Evolutionary conservation across 2,797 vertebrate genomes (phyloP), one percentile per base, ranked within the genome.

Genomic region (Enteromius fasciolatus): DNA sequence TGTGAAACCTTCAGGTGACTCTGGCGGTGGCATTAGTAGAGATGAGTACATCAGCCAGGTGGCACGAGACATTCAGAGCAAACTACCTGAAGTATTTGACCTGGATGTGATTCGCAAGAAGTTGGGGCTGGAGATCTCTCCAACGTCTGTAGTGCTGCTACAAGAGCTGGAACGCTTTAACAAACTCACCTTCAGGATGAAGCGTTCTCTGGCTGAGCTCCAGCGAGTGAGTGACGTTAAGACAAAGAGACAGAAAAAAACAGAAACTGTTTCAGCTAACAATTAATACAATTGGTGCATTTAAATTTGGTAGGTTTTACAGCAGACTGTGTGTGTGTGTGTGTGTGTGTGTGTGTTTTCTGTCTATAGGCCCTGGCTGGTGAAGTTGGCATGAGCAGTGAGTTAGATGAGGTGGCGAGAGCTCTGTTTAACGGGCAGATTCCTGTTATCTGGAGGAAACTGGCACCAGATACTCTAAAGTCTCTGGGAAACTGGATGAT

Each of bases 321-420:
- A 82, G 9, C 20, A 36, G 4, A n/a, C 5, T 39, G 39, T 44
- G 41, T 44, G 39, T 39, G 36, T 52, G 50, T 54, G 20, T 54
- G 52, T 54, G 20, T 52, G 48, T 52, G 44, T 46, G 44, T 84
- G 18, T 44, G 10, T 80, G 17, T 5, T 63, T 50, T 64, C 41
- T 78, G 15, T 66, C 76, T 73, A 7, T 52, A 99, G 98, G 97
- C 98, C 44, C 88, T 99, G 91, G 96, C 97, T 2, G 98, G 98
- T 46, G 97, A 99, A 33, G 97, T 99, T 1, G 98, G 97, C 0
- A 99, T 99, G 97, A 99, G 97, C 95, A 97, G 85, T 4, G 97
- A 99, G 85, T 88, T 99, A 86, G 98, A 99, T 0, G 96, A 98
- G 0, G 95, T 99, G 8, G 95, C 97, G 66, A 92, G 91, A 63